A percentile compares a stretch with the other conserved stretches of the same genome.
These are phyloP conservation scores for Psittacula cyanocephala DNA, from an alignment of 2,113 vertebrate species.

Conservation along the genomic window DNA sequence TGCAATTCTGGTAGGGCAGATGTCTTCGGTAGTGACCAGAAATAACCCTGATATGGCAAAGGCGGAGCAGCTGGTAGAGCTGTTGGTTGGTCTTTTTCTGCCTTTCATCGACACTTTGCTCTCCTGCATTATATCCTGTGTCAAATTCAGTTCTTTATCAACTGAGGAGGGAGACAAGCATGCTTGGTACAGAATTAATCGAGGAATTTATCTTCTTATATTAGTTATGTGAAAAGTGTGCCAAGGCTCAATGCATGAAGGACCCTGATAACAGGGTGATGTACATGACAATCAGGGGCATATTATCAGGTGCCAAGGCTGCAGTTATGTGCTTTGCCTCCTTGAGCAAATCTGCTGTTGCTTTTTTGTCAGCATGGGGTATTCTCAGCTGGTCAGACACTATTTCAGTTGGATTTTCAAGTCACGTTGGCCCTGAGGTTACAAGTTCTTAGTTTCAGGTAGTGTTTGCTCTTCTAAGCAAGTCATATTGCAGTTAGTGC, in stretches of 20 bases:
- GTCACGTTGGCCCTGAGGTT: neutral
- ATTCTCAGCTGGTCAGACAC: neutral
- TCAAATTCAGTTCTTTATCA: neutral
- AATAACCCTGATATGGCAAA: neutral
- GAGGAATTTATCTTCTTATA: neutral
- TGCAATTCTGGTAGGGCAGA: neutral
- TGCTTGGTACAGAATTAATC: neutral
- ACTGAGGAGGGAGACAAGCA: neutral
- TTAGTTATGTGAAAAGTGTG: neutral
- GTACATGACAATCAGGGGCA: neutral
- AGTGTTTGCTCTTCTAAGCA: neutral
- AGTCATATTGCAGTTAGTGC: no score
- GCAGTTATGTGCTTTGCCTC: rapidly evolving
- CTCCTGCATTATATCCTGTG: neutral
- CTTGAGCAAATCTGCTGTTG: neutral
- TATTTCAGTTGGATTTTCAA: neutral
- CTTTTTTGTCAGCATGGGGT: neutral
- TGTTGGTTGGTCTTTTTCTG: neutral
- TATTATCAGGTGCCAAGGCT: neutral
- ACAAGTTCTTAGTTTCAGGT: neutral
- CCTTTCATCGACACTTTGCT: neutral
- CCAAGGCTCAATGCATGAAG: neutral
- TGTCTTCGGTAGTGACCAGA: neutral
- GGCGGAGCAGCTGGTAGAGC: neutral
- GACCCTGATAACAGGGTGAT: neutral